A percentile compares a stretch with the other conserved stretches of the same genome.
Conservation (phyloP, 2,888 invertebrate species). For the Rambutsinella grinnellia region DNA sequence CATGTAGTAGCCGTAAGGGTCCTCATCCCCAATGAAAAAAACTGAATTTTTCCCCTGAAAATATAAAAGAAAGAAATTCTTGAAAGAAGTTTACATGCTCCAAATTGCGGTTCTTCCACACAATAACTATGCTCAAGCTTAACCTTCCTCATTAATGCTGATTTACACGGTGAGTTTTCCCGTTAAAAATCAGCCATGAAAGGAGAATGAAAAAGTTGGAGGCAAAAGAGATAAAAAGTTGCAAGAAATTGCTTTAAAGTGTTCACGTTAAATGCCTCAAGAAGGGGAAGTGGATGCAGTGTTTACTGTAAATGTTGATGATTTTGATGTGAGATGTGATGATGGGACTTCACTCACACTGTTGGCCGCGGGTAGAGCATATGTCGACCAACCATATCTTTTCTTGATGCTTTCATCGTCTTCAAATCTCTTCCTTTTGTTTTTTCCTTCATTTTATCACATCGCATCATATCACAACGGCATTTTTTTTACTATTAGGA, state of each 20-base stretch:
- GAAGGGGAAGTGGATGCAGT: conserved; percentile 13
- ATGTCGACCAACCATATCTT: conserved; percentile 50
- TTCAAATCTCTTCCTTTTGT: too few relatives aligned
- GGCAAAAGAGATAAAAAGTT: too few relatives aligned
- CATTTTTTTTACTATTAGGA: too few relatives aligned
- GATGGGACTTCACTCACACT: conserved; percentile 27
- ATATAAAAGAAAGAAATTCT: too few relatives aligned
- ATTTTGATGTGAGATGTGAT: conserved; percentile 24
- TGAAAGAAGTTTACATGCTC: conserved; percentile 13
- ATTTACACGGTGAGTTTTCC: conserved; percentile 44
- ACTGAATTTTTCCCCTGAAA: too few relatives aligned
- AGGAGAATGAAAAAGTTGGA: background rate
- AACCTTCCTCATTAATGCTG: conserved; percentile 38
- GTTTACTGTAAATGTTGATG: conserved; percentile 28
- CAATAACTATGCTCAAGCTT: too few relatives aligned
- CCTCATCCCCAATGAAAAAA: too few relatives aligned
- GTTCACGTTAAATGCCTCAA: background rate
- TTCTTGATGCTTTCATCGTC: conserved; percentile 42
- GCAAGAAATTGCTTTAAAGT: too few relatives aligned
- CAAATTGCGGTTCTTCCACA: conserved; percentile 19
- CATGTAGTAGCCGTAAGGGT: conserved; percentile 62
- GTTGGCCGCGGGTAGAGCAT: conserved; percentile 61
- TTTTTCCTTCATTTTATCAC: too few relatives aligned
- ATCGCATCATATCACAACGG: too few relatives aligned
- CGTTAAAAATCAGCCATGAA: conserved; percentile 16